phyloP scores from a whole-genome alignment of 2,888 invertebrate species.

The Tenthredo scrophulariae region DNA sequence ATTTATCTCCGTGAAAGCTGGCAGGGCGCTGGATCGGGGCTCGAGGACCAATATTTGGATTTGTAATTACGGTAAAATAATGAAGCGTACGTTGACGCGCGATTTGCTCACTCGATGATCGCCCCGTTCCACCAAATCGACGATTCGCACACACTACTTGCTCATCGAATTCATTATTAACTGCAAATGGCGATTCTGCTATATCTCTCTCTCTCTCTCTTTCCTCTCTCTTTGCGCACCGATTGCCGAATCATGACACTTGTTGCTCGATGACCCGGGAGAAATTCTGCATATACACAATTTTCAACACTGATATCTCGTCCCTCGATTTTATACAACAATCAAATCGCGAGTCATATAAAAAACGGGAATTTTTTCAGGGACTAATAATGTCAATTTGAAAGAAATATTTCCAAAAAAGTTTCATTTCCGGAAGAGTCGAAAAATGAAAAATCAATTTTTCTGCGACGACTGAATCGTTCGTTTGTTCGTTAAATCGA shows the following conservation, averaged over 20 bases:
- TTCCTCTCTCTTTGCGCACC: conserved; percentile 34
- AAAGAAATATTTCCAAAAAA: too few relatives aligned
- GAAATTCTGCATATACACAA: background rate
- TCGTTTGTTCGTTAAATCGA: conserved; percentile 58
- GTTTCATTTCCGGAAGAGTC: too few relatives aligned
- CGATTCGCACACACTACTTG: conserved; percentile 46
- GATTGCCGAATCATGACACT: conserved; percentile 60
- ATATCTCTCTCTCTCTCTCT: conserved; percentile 36
- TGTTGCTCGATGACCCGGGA: conserved; percentile 63
- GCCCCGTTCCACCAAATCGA: background rate
- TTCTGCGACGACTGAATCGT: background rate
- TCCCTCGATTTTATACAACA: background rate
- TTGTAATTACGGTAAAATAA: conserved; percentile 43
- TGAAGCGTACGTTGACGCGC: conserved; percentile 9
- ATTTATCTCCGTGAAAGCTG: background rate
- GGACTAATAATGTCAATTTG: too few relatives aligned
- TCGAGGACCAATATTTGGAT: conserved; percentile 28
- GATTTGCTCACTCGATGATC: conserved; percentile 32
- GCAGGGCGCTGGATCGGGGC: background rate
- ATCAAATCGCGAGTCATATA: too few relatives aligned
- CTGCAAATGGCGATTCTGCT: conserved; percentile 51
- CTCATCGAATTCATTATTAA: conserved; percentile 58
- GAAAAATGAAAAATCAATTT: background rate
- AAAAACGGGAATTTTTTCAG: too few relatives aligned
- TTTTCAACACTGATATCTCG: background rate